Base-by-base conservation (phyloP, 1,140 invertebrate species). In the Chrysomallon squamiferum region DNA sequence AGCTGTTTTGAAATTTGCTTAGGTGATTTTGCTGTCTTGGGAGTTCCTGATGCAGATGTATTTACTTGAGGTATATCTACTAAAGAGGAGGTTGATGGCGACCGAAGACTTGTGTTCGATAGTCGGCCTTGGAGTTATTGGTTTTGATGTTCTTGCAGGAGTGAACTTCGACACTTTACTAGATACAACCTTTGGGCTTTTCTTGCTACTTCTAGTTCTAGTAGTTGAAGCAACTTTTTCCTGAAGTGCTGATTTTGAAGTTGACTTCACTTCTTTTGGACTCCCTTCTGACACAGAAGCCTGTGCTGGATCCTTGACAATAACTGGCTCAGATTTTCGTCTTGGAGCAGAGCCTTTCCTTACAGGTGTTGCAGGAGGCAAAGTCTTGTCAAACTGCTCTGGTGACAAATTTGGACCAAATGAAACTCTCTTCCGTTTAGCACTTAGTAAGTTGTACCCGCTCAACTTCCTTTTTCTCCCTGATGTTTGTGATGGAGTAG, bases 341-440 rank as follows among this genome's bases (percentile, higher is more conserved):
- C 67, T 72, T 15, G 82, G 82, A 27, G 76, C 75, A 29, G 84
- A 63, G 66, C 87, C 87, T 69, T 80, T 85, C 47, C 82, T 82
- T 6, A 87, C 65, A 3, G 87, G 87, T 30, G 86, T 87, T 13
- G 75, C 75, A 18, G 86, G 83, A 13, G 87, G 87, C 1, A 87
- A 70, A 33, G 61, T 68, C 59, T 81, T 82, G 70, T 87, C 84
- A 81, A 87, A 87, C 25, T 84, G 81, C 66, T 87, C 87, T 18
- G 87, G 87, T 65, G 84, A 85, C 2, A 87, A 76, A 27, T 80
- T 65, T 20, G 86, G 86, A 2, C 87, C 87, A 81, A 87, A 87
- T 11, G 86, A 87, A 1, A 87, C 86, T 60, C 79, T 50, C 56
- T 77, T 77, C 33, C 73, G 64, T 65, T 81, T 82, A 30, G 74